Conservation (phyloP, 2,797 vertebrate genomes). For the Tenualosa ilisha region DNA sequence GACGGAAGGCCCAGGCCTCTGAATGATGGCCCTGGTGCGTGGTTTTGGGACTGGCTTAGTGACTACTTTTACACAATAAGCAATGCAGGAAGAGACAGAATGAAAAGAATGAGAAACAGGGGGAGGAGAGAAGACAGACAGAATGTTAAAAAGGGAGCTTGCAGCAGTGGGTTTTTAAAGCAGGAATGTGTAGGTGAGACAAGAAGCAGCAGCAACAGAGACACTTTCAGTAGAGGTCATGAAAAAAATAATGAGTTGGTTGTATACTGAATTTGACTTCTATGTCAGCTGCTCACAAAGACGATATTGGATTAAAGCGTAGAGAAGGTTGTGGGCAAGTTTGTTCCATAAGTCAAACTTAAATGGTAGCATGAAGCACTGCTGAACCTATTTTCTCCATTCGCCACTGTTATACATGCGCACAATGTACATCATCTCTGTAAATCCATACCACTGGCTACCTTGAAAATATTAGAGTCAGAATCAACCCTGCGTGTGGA, state of each 20-base stretch:
- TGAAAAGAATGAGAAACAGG: constrained; percentile 37
- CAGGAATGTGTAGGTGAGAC: background rate
- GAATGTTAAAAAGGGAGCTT: background rate
- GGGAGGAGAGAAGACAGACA: background rate
- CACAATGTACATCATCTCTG: too few relatives aligned
- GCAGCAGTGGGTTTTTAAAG: background rate
- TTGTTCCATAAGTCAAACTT: background rate
- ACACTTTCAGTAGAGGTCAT: background rate
- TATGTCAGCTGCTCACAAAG: background rate
- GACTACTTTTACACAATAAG: constrained; percentile 49
- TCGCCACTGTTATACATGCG: too few relatives aligned
- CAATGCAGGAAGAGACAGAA: constrained; percentile 37
- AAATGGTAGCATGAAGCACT: background rate
- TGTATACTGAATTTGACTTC: background rate
- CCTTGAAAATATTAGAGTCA: background rate
- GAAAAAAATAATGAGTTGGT: background rate
- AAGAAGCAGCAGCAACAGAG: background rate
- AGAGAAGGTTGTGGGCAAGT: background rate
- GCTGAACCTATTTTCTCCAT: too few relatives aligned
- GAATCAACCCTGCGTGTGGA: background rate
- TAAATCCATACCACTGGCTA: background rate
- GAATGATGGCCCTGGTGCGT: constrained; percentile 63
- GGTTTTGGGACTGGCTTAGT: constrained; percentile 67
- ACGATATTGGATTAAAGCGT: background rate
- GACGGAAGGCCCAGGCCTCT: constrained; percentile 54